These are phyloP conservation scores for Agrochola circellaris DNA, from an alignment of 2,888 invertebrate genomes.

Conservation along the genomic window DNA sequence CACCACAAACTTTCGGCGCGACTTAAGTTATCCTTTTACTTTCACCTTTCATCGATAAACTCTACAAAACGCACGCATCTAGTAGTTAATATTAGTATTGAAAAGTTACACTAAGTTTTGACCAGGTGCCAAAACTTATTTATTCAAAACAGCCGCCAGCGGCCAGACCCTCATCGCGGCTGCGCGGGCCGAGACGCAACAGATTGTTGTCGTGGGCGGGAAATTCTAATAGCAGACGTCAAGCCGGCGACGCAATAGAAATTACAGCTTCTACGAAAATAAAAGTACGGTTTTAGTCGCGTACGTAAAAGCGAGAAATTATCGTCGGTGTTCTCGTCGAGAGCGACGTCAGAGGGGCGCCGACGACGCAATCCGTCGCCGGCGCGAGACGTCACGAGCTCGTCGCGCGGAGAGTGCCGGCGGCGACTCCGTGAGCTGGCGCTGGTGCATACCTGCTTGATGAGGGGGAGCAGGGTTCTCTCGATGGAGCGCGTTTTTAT, in stretches of 20 bases:
- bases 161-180: conserved; percentile 76
- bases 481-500: conserved; percentile 98
- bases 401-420: conserved; percentile 40
- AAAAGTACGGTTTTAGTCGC: conserved; percentile 81
- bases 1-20: conserved; percentile 54
- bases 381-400: conserved; percentile 71
- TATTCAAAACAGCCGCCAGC: conserved; percentile 77
- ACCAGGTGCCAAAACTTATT: conserved; percentile 33
- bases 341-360: conserved; percentile 80
- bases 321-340: conserved; percentile 76
- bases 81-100: conserved; percentile 9
- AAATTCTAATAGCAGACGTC: conserved; percentile 83
- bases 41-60: conserved; percentile 18
- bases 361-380: conserved; percentile 73
- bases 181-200: conserved; percentile 85
- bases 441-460: conserved; percentile 95
- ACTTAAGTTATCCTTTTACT: conserved; percentile 34
- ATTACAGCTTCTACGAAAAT: conserved; percentile 82
- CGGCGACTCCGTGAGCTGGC: conserved; percentile 55
- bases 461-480: conserved; percentile 97
- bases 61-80: conserved; percentile 11
- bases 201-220: conserved; percentile 87
- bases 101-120: conserved; percentile 24
- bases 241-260: conserved; percentile 76
- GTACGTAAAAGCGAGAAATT: conserved; percentile 81